These are phyloP conservation scores for Onychomys leucogaster DNA, from an alignment of 2,797 vertebrate species.

Conservation along the genomic window DNA sequence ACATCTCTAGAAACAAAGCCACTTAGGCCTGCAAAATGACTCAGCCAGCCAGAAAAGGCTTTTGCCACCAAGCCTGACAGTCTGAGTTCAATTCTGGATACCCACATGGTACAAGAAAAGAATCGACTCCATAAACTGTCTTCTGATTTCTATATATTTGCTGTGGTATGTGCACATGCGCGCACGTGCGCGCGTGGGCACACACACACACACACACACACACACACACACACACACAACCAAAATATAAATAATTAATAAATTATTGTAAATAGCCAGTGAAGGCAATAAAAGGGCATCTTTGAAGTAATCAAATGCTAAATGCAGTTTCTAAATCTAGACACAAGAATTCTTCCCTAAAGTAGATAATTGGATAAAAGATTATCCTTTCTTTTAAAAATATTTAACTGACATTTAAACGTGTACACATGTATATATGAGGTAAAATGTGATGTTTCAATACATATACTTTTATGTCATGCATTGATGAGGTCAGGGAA, in stretches of 20 bases:
- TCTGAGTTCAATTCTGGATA: background rate
- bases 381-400: background rate
- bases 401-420: background rate
- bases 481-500: background rate
- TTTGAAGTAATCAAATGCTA: background rate
- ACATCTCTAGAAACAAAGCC: background rate
- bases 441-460: background rate
- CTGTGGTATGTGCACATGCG: background rate
- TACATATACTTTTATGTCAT: background rate
- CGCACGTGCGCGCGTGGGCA: background rate
- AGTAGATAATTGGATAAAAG: background rate
- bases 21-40: background rate
- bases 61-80: background rate
- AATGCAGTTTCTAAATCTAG: slow-evolving; percentile 44
- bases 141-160: background rate
- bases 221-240: background rate
- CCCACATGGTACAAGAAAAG: background rate
- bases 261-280: background rate
- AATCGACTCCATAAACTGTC: background rate
- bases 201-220: background rate
- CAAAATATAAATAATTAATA: background rate
- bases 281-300: background rate
- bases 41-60: background rate
- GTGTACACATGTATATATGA: background rate
- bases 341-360: slow-evolving; percentile 34